Base-by-base conservation (phyloP, 2,797 vertebrate species). In the Chiroxiphia lanceolata region DNA sequence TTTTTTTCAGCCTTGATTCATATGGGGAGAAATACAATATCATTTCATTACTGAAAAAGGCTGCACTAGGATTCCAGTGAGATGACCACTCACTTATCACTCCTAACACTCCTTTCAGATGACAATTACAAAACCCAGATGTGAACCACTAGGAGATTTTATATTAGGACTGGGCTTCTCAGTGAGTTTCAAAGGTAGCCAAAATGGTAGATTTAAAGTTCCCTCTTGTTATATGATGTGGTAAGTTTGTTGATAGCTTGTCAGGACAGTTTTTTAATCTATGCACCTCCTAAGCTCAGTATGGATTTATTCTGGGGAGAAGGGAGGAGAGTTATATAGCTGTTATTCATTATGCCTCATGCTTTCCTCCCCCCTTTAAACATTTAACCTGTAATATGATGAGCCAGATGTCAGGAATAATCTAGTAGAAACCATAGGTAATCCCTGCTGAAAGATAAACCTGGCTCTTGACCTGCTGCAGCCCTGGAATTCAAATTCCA, bases 51-150 rank as follows among this genome's bases (percentile, higher is more conserved):
- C 51, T 89, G 77, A 44, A 94, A 95, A 90, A 56, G 68, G 33
- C 83, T 89, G 23, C 4, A 4, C 63, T 74, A 53, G 42, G 81
- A 92, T 95, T 91, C 87, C 90, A 94, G 53, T 47, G 82, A 95
- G 87, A 87, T 92, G 84, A 71, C 57, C 87, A 33, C n/a, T 92
- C 89, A 90, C 76, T 96, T 93, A 90, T 94, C 83, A 77, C 42
- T 72, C 63, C 71, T 92, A 77, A 68, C 17, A 11, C 60, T 94
- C 26, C 90, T 90, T 94, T 93, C 71, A 50, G 69, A 71, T 89
- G 81, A 88, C 88, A 94, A 90, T 92, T 95, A 95, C 89, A 94
- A 91, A 94, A 93, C 48, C 72, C 96, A 96, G 89, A 95, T 96
- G 93, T 93, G 94, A 97, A 71, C 29, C 69, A 68, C 69, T 64